A percentile compares a stretch with the other conserved stretches of the same genome.
Evolutionary conservation across 2,797 vertebrate genomes (phyloP).

Genomic region (Jordanella pulchra): DNA sequence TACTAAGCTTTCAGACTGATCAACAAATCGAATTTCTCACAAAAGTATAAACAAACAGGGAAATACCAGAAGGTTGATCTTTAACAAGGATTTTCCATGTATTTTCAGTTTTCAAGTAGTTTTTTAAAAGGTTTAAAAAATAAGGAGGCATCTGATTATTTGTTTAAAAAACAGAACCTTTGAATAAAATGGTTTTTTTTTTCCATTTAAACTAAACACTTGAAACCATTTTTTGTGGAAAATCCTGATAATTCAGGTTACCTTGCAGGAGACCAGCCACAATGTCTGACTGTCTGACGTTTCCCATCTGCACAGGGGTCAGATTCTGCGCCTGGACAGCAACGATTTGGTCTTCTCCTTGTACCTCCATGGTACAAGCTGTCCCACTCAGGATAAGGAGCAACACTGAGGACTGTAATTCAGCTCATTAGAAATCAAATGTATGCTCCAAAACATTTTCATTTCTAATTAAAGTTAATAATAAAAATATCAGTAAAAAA

Average conservation of each 20-base stretch:
- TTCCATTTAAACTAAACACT: neutral
- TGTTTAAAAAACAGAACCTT: neutral
- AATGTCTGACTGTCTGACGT: conserved; percentile 84
- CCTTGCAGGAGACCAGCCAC: conserved; percentile 73
- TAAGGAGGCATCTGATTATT: neutral
- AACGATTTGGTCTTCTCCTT: conserved; percentile 84
- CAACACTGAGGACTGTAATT: conserved; percentile 86
- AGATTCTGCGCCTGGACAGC: conserved; percentile 83
- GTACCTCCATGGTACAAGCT: conserved; percentile 83
- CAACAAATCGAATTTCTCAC: neutral
- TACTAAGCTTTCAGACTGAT: neutral
- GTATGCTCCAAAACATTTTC: neutral
- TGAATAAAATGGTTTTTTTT: neutral
- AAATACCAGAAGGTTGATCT: neutral
- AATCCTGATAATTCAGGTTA: conserved; percentile 37
- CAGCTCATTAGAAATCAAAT: conserved; percentile 15
- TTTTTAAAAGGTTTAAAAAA: neutral
- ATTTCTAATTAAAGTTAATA: neutral
- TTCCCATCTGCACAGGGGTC: conserved; percentile 84
- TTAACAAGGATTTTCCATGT: neutral
- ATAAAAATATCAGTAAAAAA: neutral
- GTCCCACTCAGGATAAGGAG: conserved; percentile 83
- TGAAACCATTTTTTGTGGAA: neutral
- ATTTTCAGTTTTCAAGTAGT: neutral
- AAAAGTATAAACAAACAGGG: neutral